These are phyloP conservation scores for Deilephila porcellus DNA, from an alignment of 2,888 invertebrate genomes.

Conservation along the genomic window DNA sequence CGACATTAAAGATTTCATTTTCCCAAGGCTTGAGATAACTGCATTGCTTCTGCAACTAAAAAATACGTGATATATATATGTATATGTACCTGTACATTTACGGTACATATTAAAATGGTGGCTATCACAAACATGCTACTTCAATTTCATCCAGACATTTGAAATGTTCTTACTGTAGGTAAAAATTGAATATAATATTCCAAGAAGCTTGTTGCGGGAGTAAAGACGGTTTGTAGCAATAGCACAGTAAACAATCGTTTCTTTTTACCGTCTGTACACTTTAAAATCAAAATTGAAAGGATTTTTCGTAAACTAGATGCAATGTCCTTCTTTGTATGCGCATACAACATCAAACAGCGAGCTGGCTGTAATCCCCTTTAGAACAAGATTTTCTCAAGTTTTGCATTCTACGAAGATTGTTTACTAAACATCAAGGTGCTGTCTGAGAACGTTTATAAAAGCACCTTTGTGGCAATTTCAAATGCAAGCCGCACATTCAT, in stretches of 20 bases:
- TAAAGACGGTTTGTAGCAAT: neutral
- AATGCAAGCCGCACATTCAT: neutral
- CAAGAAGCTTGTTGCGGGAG: neutral
- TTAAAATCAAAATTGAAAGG: conserved; percentile 6
- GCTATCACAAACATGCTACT: neutral
- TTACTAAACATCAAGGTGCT: conserved; percentile 3
- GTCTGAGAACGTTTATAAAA: neutral
- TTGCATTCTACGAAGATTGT: neutral
- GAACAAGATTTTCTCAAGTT: conserved; percentile 3
- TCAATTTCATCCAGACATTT: neutral
- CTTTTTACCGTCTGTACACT: conserved; percentile 1
- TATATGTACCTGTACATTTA: too few species aligned
- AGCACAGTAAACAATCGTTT: neutral
- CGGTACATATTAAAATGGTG: too few species aligned
- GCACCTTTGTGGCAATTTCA: neutral
- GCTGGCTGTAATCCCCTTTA: conserved; percentile 6
- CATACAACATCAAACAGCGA: conserved; percentile 6
- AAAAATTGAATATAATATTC: neutral
- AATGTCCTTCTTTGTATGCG: conserved; percentile 6
- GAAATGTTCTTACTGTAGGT: neutral
- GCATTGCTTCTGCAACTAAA: too few species aligned
- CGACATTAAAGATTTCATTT: too few species aligned
- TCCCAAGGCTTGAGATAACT: too few species aligned
- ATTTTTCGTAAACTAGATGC: conserved; percentile 6
- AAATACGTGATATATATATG: too few species aligned